Conservation (phyloP, 2,797 vertebrate genomes). For the Dendrocincla tyrannina region DNA sequence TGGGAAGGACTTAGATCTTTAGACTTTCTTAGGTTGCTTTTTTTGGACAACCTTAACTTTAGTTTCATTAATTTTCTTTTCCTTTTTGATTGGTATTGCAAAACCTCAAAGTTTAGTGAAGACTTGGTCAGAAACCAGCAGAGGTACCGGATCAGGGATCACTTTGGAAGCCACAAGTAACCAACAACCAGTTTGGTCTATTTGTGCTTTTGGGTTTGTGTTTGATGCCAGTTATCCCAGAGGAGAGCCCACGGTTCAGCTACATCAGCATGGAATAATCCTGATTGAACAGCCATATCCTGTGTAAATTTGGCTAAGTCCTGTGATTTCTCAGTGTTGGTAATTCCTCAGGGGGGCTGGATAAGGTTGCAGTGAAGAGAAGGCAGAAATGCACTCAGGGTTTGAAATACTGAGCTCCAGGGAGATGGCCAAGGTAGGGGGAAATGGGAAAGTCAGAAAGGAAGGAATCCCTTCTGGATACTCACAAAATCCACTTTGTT, state of each 20-base stretch:
- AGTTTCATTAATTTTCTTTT: neutral
- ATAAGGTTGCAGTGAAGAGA: neutral
- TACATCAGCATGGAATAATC: neutral
- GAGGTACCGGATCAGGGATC: neutral
- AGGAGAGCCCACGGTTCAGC: neutral
- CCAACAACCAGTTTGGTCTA: rapidly evolving
- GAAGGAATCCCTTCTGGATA: neutral
- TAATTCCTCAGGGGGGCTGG: neutral
- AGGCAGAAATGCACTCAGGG: neutral
- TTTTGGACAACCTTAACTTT: neutral
- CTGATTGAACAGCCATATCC: neutral
- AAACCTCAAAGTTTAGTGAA: neutral
- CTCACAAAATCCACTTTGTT: neutral
- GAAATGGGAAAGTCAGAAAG: neutral
- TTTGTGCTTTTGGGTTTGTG: neutral
- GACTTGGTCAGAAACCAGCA: neutral
- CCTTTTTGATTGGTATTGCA: neutral
- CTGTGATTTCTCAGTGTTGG: neutral
- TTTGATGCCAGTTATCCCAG: neutral
- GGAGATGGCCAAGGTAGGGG: neutral
- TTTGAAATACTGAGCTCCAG: neutral
- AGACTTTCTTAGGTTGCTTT: neutral
- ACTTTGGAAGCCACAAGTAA: neutral
- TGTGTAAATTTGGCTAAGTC: neutral
- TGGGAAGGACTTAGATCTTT: neutral